Evolutionary conservation across 2,113 vertebrate species (phyloP).

Genomic region (Phalacrocorax pelagicus): DNA sequence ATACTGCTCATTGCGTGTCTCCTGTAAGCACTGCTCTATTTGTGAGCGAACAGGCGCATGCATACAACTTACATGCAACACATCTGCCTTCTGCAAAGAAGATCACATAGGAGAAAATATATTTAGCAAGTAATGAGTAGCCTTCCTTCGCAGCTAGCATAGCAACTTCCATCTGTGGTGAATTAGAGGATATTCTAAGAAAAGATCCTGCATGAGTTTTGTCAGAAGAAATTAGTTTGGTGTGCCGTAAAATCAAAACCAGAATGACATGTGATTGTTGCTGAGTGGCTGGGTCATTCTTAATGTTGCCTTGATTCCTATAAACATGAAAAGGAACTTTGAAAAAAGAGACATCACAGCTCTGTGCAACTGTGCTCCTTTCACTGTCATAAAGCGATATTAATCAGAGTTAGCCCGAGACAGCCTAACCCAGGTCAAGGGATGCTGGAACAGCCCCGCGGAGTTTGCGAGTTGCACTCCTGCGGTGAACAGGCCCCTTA

Average conservation of each 20-base stretch:
- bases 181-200: slow-evolving; percentile 47
- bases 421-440: not conserved
- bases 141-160: not conserved
- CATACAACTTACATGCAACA: not conserved
- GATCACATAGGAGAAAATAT: slow-evolving; percentile 19
- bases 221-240: slow-evolving; percentile 62
- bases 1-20: not conserved
- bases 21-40: not conserved
- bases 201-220: slow-evolving; percentile 43
- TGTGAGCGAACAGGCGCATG: not conserved
- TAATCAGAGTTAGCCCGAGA: not conserved
- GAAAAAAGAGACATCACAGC: slow-evolving; percentile 52
- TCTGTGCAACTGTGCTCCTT: slow-evolving; percentile 7
- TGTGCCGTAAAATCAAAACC: slow-evolving; percentile 59
- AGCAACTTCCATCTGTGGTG: slow-evolving; percentile 50
- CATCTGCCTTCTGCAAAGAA: slow-evolving; percentile 18
- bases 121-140: slow-evolving; percentile 38
- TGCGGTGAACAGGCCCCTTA: not conserved
- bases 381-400: not conserved
- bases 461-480: not conserved
- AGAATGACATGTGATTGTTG: slow-evolving; percentile 33
- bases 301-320: slow-evolving; percentile 35
- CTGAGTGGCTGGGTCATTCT: slow-evolving; percentile 27
- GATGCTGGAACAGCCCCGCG: not conserved
- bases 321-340: slow-evolving; percentile 42